These are phyloP conservation scores for Conistra vaccinii DNA, from an alignment of 2,888 invertebrate species.

Conservation along the genomic window DNA sequence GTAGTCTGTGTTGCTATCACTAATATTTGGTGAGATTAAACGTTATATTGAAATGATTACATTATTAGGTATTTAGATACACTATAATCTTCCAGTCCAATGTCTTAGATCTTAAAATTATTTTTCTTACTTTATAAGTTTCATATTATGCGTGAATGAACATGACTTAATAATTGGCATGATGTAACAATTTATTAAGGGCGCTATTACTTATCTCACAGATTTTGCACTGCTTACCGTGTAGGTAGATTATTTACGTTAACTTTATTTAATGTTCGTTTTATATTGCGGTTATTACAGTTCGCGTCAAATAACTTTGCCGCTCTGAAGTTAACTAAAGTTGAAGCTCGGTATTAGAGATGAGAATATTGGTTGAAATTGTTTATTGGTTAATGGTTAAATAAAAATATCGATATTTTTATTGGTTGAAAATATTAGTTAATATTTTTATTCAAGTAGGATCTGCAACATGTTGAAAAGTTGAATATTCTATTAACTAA, in stretches of 20 bases:
- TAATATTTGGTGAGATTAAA: conserved; percentile 65
- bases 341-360: too few species aligned
- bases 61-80: conserved; percentile 36
- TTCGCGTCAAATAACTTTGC: too few species aligned
- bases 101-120: conserved; percentile 32
- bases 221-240: neutral
- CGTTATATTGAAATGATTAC: conserved; percentile 52
- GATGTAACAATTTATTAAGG: neutral
- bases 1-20: conserved; percentile 65
- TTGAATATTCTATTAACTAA: too few species aligned
- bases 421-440: too few species aligned
- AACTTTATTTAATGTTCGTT: neutral
- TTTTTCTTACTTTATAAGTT: conserved; percentile 9
- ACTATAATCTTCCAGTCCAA: conserved; percentile 47
- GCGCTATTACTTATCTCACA: neutral
- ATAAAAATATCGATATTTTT: too few species aligned
- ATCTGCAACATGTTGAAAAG: too few species aligned
- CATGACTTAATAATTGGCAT: neutral
- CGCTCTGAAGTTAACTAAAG: too few species aligned
- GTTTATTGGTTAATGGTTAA: too few species aligned
- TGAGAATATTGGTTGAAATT: too few species aligned
- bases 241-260: neutral
- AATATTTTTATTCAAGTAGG: too few species aligned
- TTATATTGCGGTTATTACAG: neutral
- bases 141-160: conserved; percentile 8